These are phyloP conservation scores for Dicranocentrus wangi DNA, from an alignment of 2,888 invertebrate genomes.

Conservation along the genomic window DNA sequence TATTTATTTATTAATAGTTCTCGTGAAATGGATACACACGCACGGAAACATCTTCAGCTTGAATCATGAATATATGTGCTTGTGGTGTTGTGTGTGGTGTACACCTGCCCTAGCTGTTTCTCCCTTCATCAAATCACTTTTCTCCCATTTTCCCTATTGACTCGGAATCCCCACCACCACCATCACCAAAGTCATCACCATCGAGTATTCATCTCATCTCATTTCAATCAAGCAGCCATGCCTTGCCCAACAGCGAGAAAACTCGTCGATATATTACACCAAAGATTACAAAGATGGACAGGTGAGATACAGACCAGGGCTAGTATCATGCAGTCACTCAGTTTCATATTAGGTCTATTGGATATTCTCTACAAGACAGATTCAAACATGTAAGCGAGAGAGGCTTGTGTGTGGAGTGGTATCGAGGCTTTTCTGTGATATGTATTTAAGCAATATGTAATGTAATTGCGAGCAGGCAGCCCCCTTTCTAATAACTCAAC, in stretches of 20 bases:
- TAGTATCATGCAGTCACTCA: no score
- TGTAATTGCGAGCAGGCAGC: conserved; percentile 24
- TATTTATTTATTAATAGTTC: conserved; percentile 36
- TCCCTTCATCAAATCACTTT: neutral
- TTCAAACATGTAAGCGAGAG: no score
- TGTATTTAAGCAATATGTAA: neutral
- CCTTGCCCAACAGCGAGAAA: conserved; percentile 62
- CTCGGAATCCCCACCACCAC: conserved; percentile 11
- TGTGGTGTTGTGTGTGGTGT: no score
- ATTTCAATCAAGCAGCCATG: conserved; percentile 58
- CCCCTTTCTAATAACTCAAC: conserved; percentile 23
- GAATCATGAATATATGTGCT: no score
- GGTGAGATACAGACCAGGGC: conserved; percentile 58
- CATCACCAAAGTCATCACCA: conserved; percentile 58
- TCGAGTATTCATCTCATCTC: conserved; percentile 55
- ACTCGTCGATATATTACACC: conserved; percentile 57
- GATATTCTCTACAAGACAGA: no score
- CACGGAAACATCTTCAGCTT: no score
- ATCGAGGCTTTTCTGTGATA: conserved; percentile 10
- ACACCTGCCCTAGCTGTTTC: neutral
- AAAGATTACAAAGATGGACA: conserved; percentile 62
- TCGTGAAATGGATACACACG: conserved; percentile 41
- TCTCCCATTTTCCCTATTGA: conserved; percentile 16
- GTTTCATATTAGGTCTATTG: no score
- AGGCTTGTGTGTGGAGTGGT: neutral